Evolutionary conservation across 2,797 vertebrate species (phyloP).

Genomic region (Neostethus bicornis): DNA sequence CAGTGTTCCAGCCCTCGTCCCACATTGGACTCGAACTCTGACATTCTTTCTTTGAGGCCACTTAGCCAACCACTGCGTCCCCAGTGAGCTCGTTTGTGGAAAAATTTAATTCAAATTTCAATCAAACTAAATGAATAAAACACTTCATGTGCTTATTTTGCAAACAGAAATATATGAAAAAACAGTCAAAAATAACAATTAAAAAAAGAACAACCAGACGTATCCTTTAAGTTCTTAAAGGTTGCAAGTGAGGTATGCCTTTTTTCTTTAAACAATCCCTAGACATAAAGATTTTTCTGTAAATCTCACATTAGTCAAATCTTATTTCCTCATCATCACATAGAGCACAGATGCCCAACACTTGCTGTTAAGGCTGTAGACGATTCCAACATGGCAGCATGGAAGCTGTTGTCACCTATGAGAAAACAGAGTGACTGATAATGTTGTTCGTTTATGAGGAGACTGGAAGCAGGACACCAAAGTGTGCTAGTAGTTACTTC

Average conservation of each 20-base stretch:
- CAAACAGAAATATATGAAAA: not conserved
- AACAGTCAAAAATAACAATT: constrained; percentile 19
- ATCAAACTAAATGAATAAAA: not conserved
- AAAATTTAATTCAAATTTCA: too few relatives aligned
- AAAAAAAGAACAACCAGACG: constrained; percentile 47
- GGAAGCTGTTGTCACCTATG: constrained; percentile 37
- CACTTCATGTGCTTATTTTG: not conserved
- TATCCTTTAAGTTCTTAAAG: constrained; percentile 42
- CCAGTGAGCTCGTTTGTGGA: too few relatives aligned
- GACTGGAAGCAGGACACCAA: constrained; percentile 7
- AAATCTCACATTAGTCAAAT: constrained; percentile 4
- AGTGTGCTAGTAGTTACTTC: constrained; percentile 25
- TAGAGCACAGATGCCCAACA: constrained; percentile 11
- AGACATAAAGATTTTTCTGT: constrained; percentile 13
- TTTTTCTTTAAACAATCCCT: constrained; percentile 33
- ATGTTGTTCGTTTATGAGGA: constrained; percentile 24
- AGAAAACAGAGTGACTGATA: constrained; percentile 28
- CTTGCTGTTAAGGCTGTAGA: constrained; percentile 52
- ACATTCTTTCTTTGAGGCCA: too few relatives aligned
- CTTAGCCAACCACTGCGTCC: too few relatives aligned
- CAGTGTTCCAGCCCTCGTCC: too few relatives aligned
- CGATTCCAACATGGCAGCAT: constrained; percentile 59
- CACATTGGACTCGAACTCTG: too few relatives aligned
- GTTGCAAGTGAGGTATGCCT: constrained; percentile 51
- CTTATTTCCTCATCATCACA: constrained; percentile 13